Base-by-base conservation (phyloP, 1,140 invertebrate species). In the Nasonia vitripennis region DNA sequence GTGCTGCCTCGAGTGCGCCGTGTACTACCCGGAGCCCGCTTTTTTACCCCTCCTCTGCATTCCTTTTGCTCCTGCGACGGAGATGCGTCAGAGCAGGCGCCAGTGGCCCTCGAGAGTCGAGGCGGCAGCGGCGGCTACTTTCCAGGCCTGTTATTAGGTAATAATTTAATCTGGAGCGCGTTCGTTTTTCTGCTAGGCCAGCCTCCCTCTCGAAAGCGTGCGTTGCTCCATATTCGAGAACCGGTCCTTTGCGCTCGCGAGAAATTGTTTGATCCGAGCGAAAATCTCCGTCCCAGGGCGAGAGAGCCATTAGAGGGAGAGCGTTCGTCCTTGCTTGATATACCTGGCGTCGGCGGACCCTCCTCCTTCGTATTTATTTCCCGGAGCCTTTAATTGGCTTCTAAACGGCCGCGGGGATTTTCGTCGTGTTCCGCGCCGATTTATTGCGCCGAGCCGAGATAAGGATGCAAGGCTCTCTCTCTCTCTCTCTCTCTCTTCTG, bases 341-440 rank as follows among this genome's bases (percentile, higher is more conserved):
- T 78, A 77, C 74, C 82, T 78, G 74, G 27, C 70, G 31, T 73
- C 80, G 45, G 68, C 34, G 41, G 37, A 48, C 70, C 17, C 20
- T 68, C 31, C 1, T 55, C 48, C 27, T 27, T 51, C 55, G 23
- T 51, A 70, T 74, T 74, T 77, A 41, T 83, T 77, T 77, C 71
- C 82, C 83, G 67, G 45, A 68, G 77, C 67, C 75, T 79, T 84
- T 84, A 84, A 84, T 84, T 84, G 83, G 75, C 77, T 20, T 78
- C 82, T 83, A 83, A 83, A 83, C 74, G 81, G 55, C 48, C 51
- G 31, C 55, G 9, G 73, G 73, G 31, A 41, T 71, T 75, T 75
- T 75, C 31, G 73, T 75, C 73, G 70, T 71, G 23, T 62, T 62
- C 20, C 70, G 23, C 37, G 7, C 73, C 73, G 37, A 75, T 75